Conservation (phyloP, 2,888 invertebrate genomes). For the Coronaproctus castanopsis region DNA sequence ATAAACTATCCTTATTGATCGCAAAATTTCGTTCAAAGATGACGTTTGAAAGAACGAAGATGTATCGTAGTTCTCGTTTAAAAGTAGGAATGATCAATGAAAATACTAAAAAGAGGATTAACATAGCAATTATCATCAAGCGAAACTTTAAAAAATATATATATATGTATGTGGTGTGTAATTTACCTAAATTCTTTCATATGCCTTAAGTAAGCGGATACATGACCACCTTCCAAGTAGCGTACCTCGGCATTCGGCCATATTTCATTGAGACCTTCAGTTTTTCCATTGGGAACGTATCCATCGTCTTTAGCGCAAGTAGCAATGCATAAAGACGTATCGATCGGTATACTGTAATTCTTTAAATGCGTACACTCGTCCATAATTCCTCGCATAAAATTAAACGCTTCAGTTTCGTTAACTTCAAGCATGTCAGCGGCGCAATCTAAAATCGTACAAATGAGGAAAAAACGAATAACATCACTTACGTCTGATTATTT, state of each 20-base stretch:
- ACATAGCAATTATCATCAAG: too few relatives aligned
- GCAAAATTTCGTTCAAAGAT: too few relatives aligned
- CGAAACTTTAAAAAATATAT: too few relatives aligned
- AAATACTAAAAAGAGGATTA: too few relatives aligned
- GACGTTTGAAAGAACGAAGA: too few relatives aligned
- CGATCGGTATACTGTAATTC: constrained; percentile 69
- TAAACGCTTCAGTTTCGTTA: constrained; percentile 41
- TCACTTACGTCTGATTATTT: too few relatives aligned
- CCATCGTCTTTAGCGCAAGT: constrained; percentile 77
- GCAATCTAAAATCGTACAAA: not conserved
- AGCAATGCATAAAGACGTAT: constrained; percentile 74
- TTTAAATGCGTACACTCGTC: constrained; percentile 94
- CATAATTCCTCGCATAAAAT: constrained; percentile 95
- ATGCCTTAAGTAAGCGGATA: constrained; percentile 69
- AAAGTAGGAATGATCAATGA: too few relatives aligned
- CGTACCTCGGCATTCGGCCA: constrained; percentile 86
- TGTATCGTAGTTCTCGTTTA: too few relatives aligned
- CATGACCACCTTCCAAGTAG: constrained; percentile 73
- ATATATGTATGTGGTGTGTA: too few relatives aligned
- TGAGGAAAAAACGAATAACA: too few relatives aligned
- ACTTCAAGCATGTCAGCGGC: not conserved
- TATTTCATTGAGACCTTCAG: constrained; percentile 59
- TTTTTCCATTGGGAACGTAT: constrained; percentile 72
- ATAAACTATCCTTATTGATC: too few relatives aligned
- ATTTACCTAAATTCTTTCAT: constrained; percentile 66